phyloP scores from a whole-genome alignment of 1,140 invertebrate species.

The Onthophagus taurus region DNA sequence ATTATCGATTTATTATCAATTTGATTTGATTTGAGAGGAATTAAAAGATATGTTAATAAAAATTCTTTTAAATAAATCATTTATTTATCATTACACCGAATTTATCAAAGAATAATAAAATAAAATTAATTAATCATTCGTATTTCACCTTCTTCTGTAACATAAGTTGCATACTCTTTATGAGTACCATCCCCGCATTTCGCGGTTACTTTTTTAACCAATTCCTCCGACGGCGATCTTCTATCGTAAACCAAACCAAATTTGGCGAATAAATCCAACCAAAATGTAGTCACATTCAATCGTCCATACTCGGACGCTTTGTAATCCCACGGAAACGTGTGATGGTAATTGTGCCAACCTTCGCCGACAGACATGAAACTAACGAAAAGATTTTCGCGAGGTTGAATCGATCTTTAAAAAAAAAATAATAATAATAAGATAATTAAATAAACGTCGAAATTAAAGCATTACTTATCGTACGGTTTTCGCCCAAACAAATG shows the following conservation, averaged over 20 bases:
- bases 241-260: conserved; percentile 78
- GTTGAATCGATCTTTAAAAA: conserved; percentile 57
- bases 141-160: too few relatives aligned
- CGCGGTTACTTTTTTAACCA: conserved; percentile 42
- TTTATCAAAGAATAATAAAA: too few relatives aligned
- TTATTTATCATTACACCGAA: too few relatives aligned
- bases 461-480: conserved; percentile 51
- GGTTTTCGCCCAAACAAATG: conserved; percentile 56
- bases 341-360: conserved; percentile 90
- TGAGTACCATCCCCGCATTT: conserved; percentile 61
- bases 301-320: conserved; percentile 55
- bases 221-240: conserved; percentile 48
- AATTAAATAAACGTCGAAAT: neutral
- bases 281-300: conserved; percentile 49
- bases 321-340: conserved; percentile 83
- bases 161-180: too few relatives aligned
- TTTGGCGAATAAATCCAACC: conserved; percentile 56
- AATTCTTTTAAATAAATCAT: too few relatives aligned
- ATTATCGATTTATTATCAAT: too few relatives aligned
- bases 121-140: too few relatives aligned
- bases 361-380: conserved; percentile 53
- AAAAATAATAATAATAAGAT: neutral
- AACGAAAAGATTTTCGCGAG: conserved; percentile 51
- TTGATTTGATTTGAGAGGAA: too few relatives aligned
- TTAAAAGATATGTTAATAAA: too few relatives aligned